Evolutionary conservation across 1,140 invertebrate species (phyloP).

Genomic region (Batillaria attramentaria): DNA sequence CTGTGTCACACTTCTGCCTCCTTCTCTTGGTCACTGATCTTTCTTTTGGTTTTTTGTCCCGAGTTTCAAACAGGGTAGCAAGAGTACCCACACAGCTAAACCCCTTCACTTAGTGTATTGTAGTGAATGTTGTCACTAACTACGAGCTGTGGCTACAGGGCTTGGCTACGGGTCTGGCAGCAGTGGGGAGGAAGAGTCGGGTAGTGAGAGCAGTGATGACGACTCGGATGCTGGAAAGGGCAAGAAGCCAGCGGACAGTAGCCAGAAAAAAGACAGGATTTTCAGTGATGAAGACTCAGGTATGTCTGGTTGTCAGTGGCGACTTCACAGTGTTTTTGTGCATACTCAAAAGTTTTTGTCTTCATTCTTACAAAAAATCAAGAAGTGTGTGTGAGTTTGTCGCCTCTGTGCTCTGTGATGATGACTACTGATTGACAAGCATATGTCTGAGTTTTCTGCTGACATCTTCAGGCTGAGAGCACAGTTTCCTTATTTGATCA

Average conservation of each 20-base stretch:
- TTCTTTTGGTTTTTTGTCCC: too few relatives aligned
- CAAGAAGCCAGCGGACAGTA: slow-evolving; percentile 15
- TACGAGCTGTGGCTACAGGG: slow-evolving; percentile 42
- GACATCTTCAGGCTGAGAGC: not conserved
- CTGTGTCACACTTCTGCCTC: too few relatives aligned
- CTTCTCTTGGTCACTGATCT: too few relatives aligned
- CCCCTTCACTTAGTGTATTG: too few relatives aligned
- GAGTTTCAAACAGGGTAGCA: too few relatives aligned
- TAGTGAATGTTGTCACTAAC: too few relatives aligned
- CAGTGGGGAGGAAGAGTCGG: slow-evolving; percentile 38
- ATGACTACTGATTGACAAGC: not conserved
- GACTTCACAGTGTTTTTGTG: too few relatives aligned
- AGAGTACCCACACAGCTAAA: too few relatives aligned
- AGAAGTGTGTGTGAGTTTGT: too few relatives aligned
- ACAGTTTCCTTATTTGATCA: too few relatives aligned
- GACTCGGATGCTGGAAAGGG: slow-evolving; percentile 33
- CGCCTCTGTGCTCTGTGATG: slow-evolving; percentile 2
- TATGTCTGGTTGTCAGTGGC: not conserved
- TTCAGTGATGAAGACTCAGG: slow-evolving; percentile 29
- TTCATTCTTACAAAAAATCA: too few relatives aligned
- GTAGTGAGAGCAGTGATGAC: slow-evolving; percentile 30
- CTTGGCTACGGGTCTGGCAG: slow-evolving; percentile 62
- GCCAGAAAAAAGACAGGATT: not conserved
- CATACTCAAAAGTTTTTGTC: too few relatives aligned
- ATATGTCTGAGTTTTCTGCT: slow-evolving; percentile 6